phyloP scores from a whole-genome alignment of 2,797 vertebrate genomes.

The Clarias pachynema region DNA sequence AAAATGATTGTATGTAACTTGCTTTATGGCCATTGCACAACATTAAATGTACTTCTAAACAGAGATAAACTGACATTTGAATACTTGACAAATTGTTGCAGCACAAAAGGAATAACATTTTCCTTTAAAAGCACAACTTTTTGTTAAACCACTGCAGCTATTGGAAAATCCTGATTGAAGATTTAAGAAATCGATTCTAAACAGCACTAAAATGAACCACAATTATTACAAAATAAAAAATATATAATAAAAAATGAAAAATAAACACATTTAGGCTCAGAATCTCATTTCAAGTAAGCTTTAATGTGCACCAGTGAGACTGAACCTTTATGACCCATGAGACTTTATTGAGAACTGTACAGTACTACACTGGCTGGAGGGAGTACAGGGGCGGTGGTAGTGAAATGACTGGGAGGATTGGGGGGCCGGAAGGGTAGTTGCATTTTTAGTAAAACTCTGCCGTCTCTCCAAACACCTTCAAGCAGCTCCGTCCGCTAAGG shows the following conservation, averaged over 20 bases:
- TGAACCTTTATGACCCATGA: constrained; percentile 77
- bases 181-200: too few species aligned
- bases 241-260: not conserved
- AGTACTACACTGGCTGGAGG: constrained; percentile 45
- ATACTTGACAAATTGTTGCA: not conserved
- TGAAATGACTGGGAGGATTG: constrained; percentile 18
- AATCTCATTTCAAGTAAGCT: constrained; percentile 82
- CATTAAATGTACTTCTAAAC: too few species aligned
- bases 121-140: not conserved
- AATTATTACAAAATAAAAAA: not conserved
- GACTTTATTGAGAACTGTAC: constrained; percentile 62
- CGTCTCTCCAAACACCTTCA: constrained; percentile 65
- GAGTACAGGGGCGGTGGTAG: constrained; percentile 3
- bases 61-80: not conserved
- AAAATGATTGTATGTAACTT: not conserved
- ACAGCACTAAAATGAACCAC: not conserved
- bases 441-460: constrained; percentile 56
- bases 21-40: not conserved
- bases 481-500: constrained; percentile 78
- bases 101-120: not conserved
- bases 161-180: not conserved
- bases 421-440: constrained; percentile 29
- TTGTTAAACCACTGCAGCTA: not conserved
- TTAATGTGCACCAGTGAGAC: constrained; percentile 84
- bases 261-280: constrained; percentile 26